phyloP scores from a whole-genome alignment of 2,888 invertebrate genomes.

The Deroplatys truncata region DNA sequence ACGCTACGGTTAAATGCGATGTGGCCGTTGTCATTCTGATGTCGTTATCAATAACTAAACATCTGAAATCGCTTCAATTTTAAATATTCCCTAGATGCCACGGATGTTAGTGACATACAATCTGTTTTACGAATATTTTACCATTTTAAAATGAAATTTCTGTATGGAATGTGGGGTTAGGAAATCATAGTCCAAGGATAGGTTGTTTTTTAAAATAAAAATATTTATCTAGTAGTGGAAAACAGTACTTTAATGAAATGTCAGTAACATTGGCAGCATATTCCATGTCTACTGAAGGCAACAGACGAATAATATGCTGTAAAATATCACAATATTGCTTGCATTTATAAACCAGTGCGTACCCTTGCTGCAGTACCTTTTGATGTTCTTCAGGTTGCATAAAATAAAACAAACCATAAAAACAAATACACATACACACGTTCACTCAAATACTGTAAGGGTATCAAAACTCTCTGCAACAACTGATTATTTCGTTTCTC shows the following conservation, averaged over 20 bases:
- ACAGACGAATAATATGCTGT: neutral
- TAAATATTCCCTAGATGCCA: too few species aligned
- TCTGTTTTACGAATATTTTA: too few species aligned
- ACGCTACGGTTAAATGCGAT: too few species aligned
- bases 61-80: too few species aligned
- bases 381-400: neutral
- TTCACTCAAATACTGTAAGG: neutral
- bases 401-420: neutral
- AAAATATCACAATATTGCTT: neutral
- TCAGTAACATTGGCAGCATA: neutral
- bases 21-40: too few species aligned
- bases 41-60: too few species aligned
- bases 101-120: too few species aligned
- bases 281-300: neutral
- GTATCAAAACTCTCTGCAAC: neutral
- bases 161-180: neutral
- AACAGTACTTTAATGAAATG: neutral
- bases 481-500: neutral
- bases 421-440: neutral
- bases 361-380: too few species aligned
- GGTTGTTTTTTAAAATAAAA: neutral
- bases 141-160: too few species aligned
- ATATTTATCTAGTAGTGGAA: neutral
- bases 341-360: neutral
- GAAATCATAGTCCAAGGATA: neutral